Base-by-base conservation (phyloP, 2,113 vertebrate species). In the Megaceryle torquata region DNA sequence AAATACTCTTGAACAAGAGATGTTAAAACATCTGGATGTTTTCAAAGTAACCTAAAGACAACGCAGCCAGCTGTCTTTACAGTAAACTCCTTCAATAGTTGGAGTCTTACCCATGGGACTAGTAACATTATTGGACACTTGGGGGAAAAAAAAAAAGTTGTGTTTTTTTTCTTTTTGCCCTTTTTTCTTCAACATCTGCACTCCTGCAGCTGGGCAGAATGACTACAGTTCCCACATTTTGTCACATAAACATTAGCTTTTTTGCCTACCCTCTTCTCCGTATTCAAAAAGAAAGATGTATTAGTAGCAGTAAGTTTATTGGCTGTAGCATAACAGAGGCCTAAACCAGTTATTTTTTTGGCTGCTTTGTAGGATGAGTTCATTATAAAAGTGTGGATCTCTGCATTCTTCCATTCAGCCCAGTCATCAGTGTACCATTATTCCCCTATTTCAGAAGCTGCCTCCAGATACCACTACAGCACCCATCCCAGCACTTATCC, bases 41-140 rank as follows among this genome's bases (percentile, higher is more conserved):
- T 95, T 82, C 85, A 91, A 92, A 91, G 83, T 10, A 92, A 83
- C 18, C 25, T 18, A n/a, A 77, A 88, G 39, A 69, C 17, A 82
- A 61, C 24, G 43, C 69, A 88, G 39, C 2, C 77, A 89, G 29
- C 39, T 94, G 48, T 43, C 88, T 89, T 93, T 56, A 94, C 33
- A 28, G 44, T 33, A 57, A 85, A 41, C 29, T 87, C 67, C 37
- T 64, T 56, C 33, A 64, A n/a, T 1, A 77, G 39, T 0, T 89
- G 63, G 33, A 83, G 71, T 69, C 50, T 60, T 53, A 69, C 26
- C 63, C 65, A 29, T 3, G 5, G 21, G 26, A 41, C 28, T n/a
- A 64, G 17, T 3, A 80, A 57, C 7, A 75, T 48, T 17, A 43
- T 1, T 37, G 41, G 26, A 80, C 53, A 39, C 22, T 31, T 29